Base-by-base conservation (phyloP, 2,113 vertebrate genomes). In the Sinosuthora webbiana region DNA sequence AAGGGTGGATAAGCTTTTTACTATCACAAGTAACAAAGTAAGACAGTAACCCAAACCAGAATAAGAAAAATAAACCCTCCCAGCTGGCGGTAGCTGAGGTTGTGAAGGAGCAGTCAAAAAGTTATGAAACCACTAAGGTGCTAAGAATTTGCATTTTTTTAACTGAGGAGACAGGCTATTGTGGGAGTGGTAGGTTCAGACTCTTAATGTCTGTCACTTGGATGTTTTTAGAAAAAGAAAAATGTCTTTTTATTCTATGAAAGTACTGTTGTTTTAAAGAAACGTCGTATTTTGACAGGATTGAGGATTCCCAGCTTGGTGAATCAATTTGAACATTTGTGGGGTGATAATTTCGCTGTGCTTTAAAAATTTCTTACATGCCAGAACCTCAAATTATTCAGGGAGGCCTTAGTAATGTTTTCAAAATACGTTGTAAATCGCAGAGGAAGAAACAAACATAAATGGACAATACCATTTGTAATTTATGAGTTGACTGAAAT, bases 31-130 rank as follows among this genome's bases (percentile, higher is more conserved):
- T 47, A 94, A 83, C 53, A 79, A 69, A 73, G 45, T 49, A 62
- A 88, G 63, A 59, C 67, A 88, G 88, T 90, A 93, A 92, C 50
- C 79, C 79, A 92, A 83, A 93, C 63, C 83, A 62, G 71, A 86
- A 77, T 30, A 95, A 88, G 79, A 95, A 96, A 96, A 94, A 92
- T 69, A 96, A 95, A 93, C 60, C 41, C 14, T 90, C 88, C 39
- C 90, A 92, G 92, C 55, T 78, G 90, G 82, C 1, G 3, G 57
- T 62, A 91, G 42, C 65, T 82, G 64, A 86, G 55, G 41, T 80
- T 92, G 57, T 59, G 71, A 90, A 89, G 75, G 53, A 62, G 8
- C 42, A 80, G 35, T 73, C 56, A 80, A 89, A 89, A 83, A 30
- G 28, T 80, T 93, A 86, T 86, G 45, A 92, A 91, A 71, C 49